Evolutionary conservation across 2,797 vertebrate species (phyloP), one percentile per base, ranked within the genome.

Genomic region (Corythornis leucogaster): DNA sequence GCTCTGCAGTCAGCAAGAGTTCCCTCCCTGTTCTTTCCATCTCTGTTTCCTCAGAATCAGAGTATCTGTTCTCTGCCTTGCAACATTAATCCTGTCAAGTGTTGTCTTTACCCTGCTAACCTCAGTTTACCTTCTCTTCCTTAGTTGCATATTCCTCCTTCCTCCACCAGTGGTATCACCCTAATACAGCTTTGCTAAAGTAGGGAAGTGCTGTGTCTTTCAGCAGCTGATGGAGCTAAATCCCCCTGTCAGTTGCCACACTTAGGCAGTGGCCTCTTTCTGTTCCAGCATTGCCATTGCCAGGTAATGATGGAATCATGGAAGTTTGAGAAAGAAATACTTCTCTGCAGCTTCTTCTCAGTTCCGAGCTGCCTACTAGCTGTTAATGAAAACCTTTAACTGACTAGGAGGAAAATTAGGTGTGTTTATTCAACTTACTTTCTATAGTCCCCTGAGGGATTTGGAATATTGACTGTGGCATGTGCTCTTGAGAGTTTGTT

Each of bases 401-500:
- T 50, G n/a, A 30, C 61, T 22, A 13, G 22, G 38, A 67, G 18
- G 53, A 75, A 43, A 42, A 50, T 11, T 20, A 15, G 21, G 5
- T 1, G 0, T 53, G 18, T 46, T 68, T 61, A 24, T 21, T 54
- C 5, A 19, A 15, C n/a, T 1, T 4, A 21, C 50, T 50, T 66
- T 26, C 62, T 57, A 19, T 61, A 31, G 18, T 54, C 16, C 20
- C 3, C 1, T 48, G 12, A 11, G 58, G n/a, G 51, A 31, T 92
- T 84, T 86, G 78, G 46, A 71, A 26, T 43, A 71, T 42, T 69
- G 71, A 16, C n/a, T 90, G 35, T 42, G 42, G 15, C 20, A 62
- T 53, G 8, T 61, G 38, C 30, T 75, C n/a, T 48, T 48, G 4
- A 17, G 28, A 26, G 35, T 86, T 59, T 5, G 3, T 78, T 55